Percentiles rank a stretch among this genome's conserved stretches.
These are phyloP conservation scores for Napeogenes inachia DNA, from an alignment of 2,888 invertebrate species.

Conservation along the genomic window DNA sequence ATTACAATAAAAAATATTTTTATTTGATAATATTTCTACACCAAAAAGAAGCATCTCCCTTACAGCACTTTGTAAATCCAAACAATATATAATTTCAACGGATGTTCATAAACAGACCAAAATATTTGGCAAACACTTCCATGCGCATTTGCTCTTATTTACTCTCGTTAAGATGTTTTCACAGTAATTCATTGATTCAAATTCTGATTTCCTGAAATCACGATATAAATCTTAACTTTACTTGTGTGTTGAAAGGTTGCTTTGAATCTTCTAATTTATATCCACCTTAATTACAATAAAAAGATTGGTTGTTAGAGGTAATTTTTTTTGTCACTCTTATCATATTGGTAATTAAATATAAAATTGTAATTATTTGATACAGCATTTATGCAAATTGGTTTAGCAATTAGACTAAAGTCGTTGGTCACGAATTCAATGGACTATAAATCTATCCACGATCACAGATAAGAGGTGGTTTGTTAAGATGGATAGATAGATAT, in stretches of 20 bases:
- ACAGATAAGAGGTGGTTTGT: slow-evolving; percentile 20
- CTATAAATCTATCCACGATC: slow-evolving; percentile 20
- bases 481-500: slow-evolving; percentile 14
- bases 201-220: neutral
- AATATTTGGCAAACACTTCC: slow-evolving; percentile 5
- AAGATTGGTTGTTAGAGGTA: too few relatives aligned
- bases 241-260: too few relatives aligned
- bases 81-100: neutral
- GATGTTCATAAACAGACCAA: neutral
- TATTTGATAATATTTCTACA: too few relatives aligned
- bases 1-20: too few relatives aligned
- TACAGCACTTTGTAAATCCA: neutral
- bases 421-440: slow-evolving; percentile 2
- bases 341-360: too few relatives aligned
- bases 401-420: neutral
- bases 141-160: neutral
- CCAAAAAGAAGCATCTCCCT: too few relatives aligned
- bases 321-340: too few relatives aligned
- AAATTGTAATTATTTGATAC: too few relatives aligned
- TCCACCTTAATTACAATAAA: too few relatives aligned
- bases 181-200: neutral
- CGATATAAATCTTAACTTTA: too few relatives aligned
- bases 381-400: slow-evolving; percentile 9
- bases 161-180: slow-evolving; percentile 1
- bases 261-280: too few relatives aligned